These are phyloP conservation scores for Bombus waltoni DNA, from an alignment of 1,140 invertebrate genomes.

Conservation along the genomic window DNA sequence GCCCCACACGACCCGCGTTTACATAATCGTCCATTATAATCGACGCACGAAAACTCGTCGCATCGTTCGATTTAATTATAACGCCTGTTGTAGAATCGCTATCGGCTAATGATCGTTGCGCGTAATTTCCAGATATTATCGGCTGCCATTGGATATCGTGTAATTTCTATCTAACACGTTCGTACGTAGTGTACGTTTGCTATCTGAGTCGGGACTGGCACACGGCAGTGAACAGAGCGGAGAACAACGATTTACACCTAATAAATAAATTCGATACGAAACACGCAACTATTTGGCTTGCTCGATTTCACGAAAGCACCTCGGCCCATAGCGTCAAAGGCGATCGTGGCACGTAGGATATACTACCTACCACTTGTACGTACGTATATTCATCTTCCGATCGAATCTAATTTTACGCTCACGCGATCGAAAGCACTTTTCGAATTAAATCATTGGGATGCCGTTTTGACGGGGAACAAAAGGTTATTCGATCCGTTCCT, in stretches of 20 bases:
- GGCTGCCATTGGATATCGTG: neutral
- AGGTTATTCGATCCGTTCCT: neutral
- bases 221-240: neutral
- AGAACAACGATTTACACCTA: no score
- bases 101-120: neutral
- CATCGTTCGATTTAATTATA: neutral
- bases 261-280: neutral
- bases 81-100: neutral
- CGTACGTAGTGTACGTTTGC: neutral
- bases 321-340: neutral
- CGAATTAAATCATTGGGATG: neutral
- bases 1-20: conserved; percentile 9
- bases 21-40: conserved; percentile 14
- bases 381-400: neutral
- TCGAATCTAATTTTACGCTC: neutral
- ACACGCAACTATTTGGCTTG: neutral
- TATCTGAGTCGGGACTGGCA: neutral
- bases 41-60: neutral
- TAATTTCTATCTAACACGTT: neutral
- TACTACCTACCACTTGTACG: neutral
- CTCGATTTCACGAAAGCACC: neutral
- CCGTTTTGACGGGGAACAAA: neutral
- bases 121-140: neutral
- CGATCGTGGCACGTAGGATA: neutral
- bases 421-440: neutral